Percentiles rank a stretch among this genome's conserved stretches.
Evolutionary conservation across 2,888 invertebrate genomes (phyloP).

Genomic region (Gasteruption jaculator): DNA sequence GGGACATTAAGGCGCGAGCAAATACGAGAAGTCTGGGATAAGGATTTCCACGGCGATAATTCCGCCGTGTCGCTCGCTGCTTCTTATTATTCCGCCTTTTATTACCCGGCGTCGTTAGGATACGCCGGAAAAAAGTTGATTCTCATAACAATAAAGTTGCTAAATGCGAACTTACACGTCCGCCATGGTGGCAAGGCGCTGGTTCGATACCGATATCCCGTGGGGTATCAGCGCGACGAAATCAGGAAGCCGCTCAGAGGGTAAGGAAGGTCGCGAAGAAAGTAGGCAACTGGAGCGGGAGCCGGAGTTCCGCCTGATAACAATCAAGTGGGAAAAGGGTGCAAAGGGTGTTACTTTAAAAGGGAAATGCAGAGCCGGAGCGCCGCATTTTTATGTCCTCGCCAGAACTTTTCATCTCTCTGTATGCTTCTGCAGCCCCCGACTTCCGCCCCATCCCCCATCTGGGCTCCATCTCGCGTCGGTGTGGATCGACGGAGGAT

Average conservation of each 20-base stretch:
- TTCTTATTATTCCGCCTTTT: too few relatives aligned
- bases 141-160: conserved; percentile 37
- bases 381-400: conserved; percentile 52
- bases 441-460: neutral
- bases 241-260: conserved; percentile 21
- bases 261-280: conserved; percentile 7
- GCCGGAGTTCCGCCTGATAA: conserved; percentile 45
- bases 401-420: conserved; percentile 46
- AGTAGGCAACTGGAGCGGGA: conserved; percentile 4
- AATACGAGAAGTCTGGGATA: too few relatives aligned
- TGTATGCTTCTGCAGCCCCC: too few relatives aligned
- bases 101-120: too few relatives aligned
- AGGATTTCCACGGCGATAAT: too few relatives aligned
- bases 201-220: conserved; percentile 30
- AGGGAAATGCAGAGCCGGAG: conserved; percentile 51
- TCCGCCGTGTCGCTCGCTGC: too few relatives aligned
- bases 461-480: conserved; percentile 4
- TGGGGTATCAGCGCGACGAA: conserved; percentile 14
- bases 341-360: conserved; percentile 51
- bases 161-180: conserved; percentile 41
- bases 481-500: conserved; percentile 10
- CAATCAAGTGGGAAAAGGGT: conserved; percentile 51
- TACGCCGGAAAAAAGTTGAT: conserved; percentile 26
- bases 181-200: too few relatives aligned
- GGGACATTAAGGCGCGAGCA: too few relatives aligned